A percentile compares a stretch with the other conserved stretches of the same genome.
These are phyloP conservation scores for Laothoe populi DNA, from an alignment of 2,888 invertebrate genomes.

Conservation along the genomic window DNA sequence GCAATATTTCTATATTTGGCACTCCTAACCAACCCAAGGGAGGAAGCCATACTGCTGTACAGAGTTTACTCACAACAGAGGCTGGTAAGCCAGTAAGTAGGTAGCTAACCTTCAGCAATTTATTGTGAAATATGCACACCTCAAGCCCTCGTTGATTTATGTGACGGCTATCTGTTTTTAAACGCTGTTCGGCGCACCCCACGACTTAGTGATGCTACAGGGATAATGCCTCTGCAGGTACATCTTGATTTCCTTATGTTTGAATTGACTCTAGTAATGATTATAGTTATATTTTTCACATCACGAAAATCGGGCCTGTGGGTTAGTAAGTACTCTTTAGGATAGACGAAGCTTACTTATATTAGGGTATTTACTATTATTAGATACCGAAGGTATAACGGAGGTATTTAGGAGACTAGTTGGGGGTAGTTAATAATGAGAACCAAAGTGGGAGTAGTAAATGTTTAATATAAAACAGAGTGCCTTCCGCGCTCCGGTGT, in stretches of 20 bases:
- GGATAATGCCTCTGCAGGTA: conserved; percentile 39
- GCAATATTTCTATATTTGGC: background rate
- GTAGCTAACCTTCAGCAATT: conserved; percentile 52
- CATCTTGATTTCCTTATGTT: conserved; percentile 2
- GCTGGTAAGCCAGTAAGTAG: conserved; percentile 34
- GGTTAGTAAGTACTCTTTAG: too few relatives aligned
- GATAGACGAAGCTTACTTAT: too few relatives aligned
- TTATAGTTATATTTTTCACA: too few relatives aligned
- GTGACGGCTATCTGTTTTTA: conserved; percentile 66
- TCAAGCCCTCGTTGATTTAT: conserved; percentile 79
- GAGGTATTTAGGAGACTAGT: too few relatives aligned
- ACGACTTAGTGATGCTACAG: conserved; percentile 37
- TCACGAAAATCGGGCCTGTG: too few relatives aligned
- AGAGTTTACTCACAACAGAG: conserved; percentile 7
- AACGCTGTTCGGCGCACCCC: conserved; percentile 53
- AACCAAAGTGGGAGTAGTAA: too few relatives aligned
- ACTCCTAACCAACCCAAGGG: background rate
- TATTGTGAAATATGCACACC: conserved; percentile 83
- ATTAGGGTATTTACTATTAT: too few relatives aligned
- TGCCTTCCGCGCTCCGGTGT: too few relatives aligned
- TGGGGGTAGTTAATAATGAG: too few relatives aligned
- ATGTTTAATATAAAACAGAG: too few relatives aligned
- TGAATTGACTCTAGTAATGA: background rate
- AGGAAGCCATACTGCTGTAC: background rate
- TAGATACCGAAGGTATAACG: too few relatives aligned